Evolutionary conservation across 2,888 invertebrate species (phyloP), one percentile per base, ranked within the genome.

Genomic region (Plebejus anna): DNA sequence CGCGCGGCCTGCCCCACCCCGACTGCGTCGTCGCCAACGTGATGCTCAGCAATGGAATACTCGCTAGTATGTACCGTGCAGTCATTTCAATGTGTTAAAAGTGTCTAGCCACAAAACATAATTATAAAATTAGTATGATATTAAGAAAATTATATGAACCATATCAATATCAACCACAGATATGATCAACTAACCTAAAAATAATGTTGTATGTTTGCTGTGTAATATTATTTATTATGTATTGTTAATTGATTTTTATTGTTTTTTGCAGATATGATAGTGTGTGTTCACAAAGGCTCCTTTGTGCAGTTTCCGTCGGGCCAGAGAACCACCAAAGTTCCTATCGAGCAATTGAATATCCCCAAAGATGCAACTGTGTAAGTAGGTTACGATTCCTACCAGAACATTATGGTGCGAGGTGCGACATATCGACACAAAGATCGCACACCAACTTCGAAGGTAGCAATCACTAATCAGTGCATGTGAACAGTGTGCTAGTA

Each of bases 1-100:
- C 94, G 77, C 82, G 85, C 73, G 95, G 94, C 1, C 82, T 96
- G 16, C 96, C 96, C 0, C 95, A 95, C 2, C 81, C 88, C 2
- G 89, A 94, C 36, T 96, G 94, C 82, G 89, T 96, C 0, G 88
- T 90, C 47, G 94, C 88, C 76, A 91, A 95, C 78, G 85, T 96
- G 0, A 85, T 85, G 80, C 92, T 96, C 75, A 94, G 95, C 75
- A 89, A 89, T 75, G 95, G 95, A 11, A 89, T 95, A 82, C 86
- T 92, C 78, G 91, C 95, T 78, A 95, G 96, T 96, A 82, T 85
- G 85, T 80, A 55, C 22, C 4, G 11, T 61, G 16, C 16, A 55
- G 11, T 55, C 55, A 16, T 55, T 55, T 55, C 55, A 55, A 55
- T 16, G 3, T 55, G 1, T 55, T 55, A 55, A 55, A 4, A 22